Conservation (phyloP, 2,113 vertebrate species). For the Steatornis caripensis region DNA sequence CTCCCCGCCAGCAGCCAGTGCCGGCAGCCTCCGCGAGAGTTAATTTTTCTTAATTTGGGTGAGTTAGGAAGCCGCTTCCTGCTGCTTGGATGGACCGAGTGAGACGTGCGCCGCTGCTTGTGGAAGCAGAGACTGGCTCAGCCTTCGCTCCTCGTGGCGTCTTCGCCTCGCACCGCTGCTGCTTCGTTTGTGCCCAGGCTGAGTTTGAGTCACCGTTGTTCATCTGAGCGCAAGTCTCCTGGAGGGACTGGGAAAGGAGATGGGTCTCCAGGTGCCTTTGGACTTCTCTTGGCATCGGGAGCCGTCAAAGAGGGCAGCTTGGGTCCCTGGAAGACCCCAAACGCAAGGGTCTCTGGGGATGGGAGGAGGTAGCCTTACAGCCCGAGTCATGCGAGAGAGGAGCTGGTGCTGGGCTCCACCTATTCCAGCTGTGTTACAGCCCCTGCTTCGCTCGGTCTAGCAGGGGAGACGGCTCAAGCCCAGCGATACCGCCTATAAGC, state of each 20-base stretch:
- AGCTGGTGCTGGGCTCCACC: conserved; percentile 34
- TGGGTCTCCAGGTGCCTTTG: background rate
- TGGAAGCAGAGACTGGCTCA: background rate
- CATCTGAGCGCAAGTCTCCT: background rate
- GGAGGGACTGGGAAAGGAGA: background rate
- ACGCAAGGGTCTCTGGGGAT: background rate
- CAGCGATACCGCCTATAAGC: background rate
- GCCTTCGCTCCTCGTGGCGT: background rate
- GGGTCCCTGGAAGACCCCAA: background rate
- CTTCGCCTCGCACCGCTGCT: background rate
- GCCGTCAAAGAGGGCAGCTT: background rate
- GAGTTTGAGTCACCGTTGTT: fast-evolving
- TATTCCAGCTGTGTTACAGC: background rate
- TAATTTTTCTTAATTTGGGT: background rate
- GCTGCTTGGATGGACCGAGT: background rate
- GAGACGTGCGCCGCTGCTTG: background rate
- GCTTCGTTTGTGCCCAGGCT: too few species aligned
- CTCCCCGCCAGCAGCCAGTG: background rate
- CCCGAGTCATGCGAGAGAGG: conserved; percentile 19
- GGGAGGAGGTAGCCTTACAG: conserved; percentile 17
- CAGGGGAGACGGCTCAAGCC: background rate
- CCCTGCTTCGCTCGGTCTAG: background rate
- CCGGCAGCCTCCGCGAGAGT: background rate
- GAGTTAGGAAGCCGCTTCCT: background rate
- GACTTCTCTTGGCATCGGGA: background rate